phyloP scores from a whole-genome alignment of 2,113 vertebrate species.

The Vireo altiloquus region DNA sequence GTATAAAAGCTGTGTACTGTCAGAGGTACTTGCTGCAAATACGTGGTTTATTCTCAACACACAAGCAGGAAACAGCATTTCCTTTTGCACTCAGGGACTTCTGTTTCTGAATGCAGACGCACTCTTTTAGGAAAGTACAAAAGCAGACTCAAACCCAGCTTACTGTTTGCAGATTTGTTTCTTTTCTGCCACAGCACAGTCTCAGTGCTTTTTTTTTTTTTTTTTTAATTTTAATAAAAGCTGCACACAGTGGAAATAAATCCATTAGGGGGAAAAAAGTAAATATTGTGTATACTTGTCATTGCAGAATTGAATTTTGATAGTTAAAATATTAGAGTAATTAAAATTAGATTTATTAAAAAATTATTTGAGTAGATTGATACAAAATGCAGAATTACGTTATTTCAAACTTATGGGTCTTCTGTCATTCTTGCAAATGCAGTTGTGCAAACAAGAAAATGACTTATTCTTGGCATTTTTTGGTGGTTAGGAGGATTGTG shows the following conservation, averaged over 20 bases:
- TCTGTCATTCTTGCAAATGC: background rate
- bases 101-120: background rate
- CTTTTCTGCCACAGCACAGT: background rate
- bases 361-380: background rate
- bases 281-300: background rate
- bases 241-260: background rate
- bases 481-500: rapidly evolving
- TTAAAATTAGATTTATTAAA: background rate
- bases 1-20: background rate
- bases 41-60: background rate
- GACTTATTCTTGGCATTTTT: background rate
- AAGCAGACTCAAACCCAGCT: background rate
- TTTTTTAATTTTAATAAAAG: background rate
- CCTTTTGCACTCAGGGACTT: background rate
- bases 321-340: background rate
- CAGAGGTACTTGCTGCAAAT: background rate
- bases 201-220: background rate
- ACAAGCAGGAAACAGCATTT: background rate
- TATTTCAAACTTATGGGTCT: background rate
- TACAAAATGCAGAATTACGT: background rate
- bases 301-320: background rate
- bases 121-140: background rate
- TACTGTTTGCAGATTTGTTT: background rate
- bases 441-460: background rate
- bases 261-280: background rate